Percentiles rank a stretch among this genome's conserved stretches.
Evolutionary conservation across 2,797 vertebrate genomes (phyloP).

Genomic region (Enteromius thamalakanensis): DNA sequence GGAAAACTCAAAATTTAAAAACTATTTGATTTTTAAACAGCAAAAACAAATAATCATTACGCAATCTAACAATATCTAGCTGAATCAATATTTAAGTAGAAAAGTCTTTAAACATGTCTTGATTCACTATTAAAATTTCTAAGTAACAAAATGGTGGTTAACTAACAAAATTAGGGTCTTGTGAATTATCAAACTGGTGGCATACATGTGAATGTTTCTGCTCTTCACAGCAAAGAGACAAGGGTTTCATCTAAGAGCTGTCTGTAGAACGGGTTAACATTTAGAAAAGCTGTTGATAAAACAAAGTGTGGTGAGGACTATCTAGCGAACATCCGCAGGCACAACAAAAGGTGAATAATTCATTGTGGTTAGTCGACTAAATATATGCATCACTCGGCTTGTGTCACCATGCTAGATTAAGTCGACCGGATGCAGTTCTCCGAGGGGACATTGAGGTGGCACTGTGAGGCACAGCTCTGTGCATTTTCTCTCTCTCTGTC

Average conservation of each 20-base stretch:
- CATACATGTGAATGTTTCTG: not conserved
- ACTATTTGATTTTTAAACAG: not conserved
- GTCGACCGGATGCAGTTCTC: constrained; percentile 73
- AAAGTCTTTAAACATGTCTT: no score
- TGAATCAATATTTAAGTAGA: no score
- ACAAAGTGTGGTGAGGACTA: constrained; percentile 60
- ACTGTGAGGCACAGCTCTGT: constrained; percentile 70
- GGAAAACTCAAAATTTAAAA: not conserved
- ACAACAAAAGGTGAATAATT: constrained; percentile 84
- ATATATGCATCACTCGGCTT: constrained; percentile 73
- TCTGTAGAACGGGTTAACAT: constrained; percentile 41
- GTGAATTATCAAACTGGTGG: not conserved
- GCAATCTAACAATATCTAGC: no score
- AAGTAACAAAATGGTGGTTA: no score
- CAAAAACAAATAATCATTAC: not conserved
- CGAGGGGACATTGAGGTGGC: constrained; percentile 77
- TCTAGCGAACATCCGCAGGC: constrained; percentile 70
- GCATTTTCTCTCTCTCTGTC: constrained; percentile 72
- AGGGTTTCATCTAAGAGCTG: not conserved
- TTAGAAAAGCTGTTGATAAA: constrained; percentile 46
- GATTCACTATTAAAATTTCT: no score
- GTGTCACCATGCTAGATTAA: constrained; percentile 71
- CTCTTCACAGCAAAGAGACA: not conserved
- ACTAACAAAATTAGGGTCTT: not conserved
- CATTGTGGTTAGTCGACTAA: constrained; percentile 73